Percentiles rank a stretch among this genome's conserved stretches.
phyloP scores from a whole-genome alignment of 1,140 invertebrate genomes.

The Drosophila ercepeae region DNA sequence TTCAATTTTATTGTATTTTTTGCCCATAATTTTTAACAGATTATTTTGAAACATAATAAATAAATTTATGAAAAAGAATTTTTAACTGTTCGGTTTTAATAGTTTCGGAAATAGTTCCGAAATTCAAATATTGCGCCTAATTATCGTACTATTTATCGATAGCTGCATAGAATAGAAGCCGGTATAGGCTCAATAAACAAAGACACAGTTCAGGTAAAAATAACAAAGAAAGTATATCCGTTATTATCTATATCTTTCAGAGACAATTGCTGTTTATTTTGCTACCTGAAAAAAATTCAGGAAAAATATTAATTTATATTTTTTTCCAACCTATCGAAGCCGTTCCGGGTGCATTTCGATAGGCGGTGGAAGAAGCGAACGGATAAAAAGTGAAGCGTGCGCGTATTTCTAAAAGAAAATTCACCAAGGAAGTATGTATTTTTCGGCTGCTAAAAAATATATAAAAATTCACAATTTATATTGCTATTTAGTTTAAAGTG shows the following conservation, averaged over 20 bases:
- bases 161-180: background rate
- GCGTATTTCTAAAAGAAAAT: constrained; percentile 1
- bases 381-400: constrained; percentile 1
- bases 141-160: background rate
- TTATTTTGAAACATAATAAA: background rate
- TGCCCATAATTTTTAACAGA: background rate
- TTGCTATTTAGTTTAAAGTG: background rate
- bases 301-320: background rate
- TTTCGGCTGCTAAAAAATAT: background rate
- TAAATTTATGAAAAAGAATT: background rate
- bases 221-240: too few relatives aligned
- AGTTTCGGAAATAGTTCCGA: background rate
- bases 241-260: background rate
- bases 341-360: background rate
- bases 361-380: background rate
- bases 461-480: background rate
- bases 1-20: background rate
- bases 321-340: background rate
- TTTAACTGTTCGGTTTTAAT: background rate
- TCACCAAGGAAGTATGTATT: background rate
- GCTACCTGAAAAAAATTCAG: background rate
- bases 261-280: background rate
- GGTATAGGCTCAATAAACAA: background rate
- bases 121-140: background rate
- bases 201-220: background rate